These are phyloP conservation scores for Entelurus aequoreus DNA, from an alignment of 2,113 vertebrate genomes.

Conservation along the genomic window DNA sequence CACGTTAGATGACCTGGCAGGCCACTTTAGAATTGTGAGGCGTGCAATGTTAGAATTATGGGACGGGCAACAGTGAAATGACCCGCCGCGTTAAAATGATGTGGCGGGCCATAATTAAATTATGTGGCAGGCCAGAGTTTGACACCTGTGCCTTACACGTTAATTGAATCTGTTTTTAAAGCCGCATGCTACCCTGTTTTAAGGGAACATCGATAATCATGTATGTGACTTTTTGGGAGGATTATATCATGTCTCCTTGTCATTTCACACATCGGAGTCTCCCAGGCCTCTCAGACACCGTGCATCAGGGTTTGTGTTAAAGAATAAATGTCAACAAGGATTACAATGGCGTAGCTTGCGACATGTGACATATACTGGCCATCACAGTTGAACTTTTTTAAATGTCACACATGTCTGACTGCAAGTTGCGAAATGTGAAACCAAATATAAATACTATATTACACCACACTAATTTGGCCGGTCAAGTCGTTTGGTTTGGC, in stretches of 20 bases:
- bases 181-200: not conserved
- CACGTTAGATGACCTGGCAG: too few species aligned
- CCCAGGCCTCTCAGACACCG: not conserved
- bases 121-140: too few species aligned
- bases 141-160: too few species aligned
- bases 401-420: not conserved
- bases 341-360: not conserved
- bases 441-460: not conserved
- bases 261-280: not conserved
- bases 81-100: too few species aligned
- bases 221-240: not conserved
- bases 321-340: conserved; percentile 7
- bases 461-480: too few species aligned
- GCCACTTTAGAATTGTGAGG: too few species aligned
- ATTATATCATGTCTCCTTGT: not conserved
- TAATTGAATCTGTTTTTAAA: not conserved
- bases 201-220: not conserved
- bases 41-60: too few species aligned
- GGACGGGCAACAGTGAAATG: too few species aligned
- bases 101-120: too few species aligned
- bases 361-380: not conserved
- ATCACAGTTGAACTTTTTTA: not conserved
- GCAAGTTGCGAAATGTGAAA: not conserved
- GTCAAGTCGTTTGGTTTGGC: too few species aligned
- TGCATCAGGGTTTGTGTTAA: not conserved